Evolutionary conservation across 2,797 vertebrate genomes (phyloP).

Genomic region (Corythornis leucogaster): DNA sequence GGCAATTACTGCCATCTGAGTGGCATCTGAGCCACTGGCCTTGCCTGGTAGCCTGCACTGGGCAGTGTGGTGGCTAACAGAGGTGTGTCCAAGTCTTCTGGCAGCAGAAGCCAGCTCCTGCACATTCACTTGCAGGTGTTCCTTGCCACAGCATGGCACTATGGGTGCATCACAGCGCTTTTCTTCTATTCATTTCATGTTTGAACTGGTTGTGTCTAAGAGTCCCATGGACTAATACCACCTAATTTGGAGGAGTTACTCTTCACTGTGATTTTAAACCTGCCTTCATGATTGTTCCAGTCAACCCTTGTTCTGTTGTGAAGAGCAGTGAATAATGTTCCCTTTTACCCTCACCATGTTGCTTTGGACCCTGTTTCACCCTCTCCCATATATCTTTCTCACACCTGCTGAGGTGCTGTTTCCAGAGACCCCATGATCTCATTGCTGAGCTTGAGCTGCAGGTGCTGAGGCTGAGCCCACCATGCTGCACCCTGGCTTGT

Average conservation of each 20-base stretch:
- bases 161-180: not conserved
- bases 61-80: not conserved
- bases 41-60: not conserved
- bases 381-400: not conserved
- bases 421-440: not conserved
- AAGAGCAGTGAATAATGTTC: not conserved
- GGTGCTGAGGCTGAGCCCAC: not conserved
- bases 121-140: not conserved
- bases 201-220: not conserved
- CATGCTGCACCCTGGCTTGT: not conserved
- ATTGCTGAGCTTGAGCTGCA: not conserved
- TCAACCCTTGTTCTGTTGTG: not conserved
- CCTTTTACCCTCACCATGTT: rapidly evolving
- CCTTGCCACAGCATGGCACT: rapidly evolving
- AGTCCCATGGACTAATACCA: rapidly evolving
- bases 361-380: not conserved
- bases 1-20: not conserved
- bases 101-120: not conserved
- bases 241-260: not conserved
- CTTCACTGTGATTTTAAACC: not conserved
- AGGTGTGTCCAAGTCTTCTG: not conserved
- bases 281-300: rapidly evolving
- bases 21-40: not conserved
- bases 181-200: not conserved
- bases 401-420: not conserved